Evolutionary conservation across 1,140 invertebrate genomes (phyloP).

Genomic region (Copidosoma floridanum): DNA sequence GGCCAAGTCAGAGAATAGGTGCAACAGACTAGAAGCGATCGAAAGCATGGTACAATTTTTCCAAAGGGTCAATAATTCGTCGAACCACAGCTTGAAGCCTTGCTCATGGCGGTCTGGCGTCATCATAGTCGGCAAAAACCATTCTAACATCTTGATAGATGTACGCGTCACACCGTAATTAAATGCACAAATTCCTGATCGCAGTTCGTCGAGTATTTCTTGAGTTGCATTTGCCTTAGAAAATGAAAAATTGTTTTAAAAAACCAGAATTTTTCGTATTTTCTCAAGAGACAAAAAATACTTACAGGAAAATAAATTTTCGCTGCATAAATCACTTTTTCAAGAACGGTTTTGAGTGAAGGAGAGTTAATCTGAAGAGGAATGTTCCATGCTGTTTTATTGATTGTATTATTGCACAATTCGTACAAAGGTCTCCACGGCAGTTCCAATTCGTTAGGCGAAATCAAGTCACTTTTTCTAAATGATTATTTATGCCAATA

Average conservation of each 20-base stretch:
- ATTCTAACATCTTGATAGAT: conserved; percentile 60
- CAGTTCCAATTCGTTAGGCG: conserved; percentile 76
- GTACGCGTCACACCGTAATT: conserved; percentile 60
- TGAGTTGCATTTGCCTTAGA: conserved; percentile 65
- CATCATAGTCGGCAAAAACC: conserved; percentile 74
- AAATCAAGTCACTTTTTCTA: conserved; percentile 77
- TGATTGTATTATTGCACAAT: conserved; percentile 57
- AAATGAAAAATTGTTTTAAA: not conserved
- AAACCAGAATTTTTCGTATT: too few species aligned
- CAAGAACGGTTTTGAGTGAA: too few species aligned
- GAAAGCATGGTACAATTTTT: conserved; percentile 52
- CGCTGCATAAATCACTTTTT: conserved; percentile 25
- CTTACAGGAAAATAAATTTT: conserved; percentile 53
- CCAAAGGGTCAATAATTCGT: conserved; percentile 79
- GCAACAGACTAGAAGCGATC: conserved; percentile 73
- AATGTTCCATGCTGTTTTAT: too few species aligned
- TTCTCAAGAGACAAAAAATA: conserved; percentile 21
- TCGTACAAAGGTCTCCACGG: conserved; percentile 87
- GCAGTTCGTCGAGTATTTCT: conserved; percentile 84
- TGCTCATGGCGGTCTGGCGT: conserved; percentile 63
- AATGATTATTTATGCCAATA: conserved; percentile 31
- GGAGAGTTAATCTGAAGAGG: too few species aligned
- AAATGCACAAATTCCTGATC: conserved; percentile 71
- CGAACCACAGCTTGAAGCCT: conserved; percentile 79
- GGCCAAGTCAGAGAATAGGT: conserved; percentile 72